These are phyloP conservation scores for Alloscopus bannaensis DNA, from an alignment of 2,888 invertebrate species.

Conservation along the genomic window DNA sequence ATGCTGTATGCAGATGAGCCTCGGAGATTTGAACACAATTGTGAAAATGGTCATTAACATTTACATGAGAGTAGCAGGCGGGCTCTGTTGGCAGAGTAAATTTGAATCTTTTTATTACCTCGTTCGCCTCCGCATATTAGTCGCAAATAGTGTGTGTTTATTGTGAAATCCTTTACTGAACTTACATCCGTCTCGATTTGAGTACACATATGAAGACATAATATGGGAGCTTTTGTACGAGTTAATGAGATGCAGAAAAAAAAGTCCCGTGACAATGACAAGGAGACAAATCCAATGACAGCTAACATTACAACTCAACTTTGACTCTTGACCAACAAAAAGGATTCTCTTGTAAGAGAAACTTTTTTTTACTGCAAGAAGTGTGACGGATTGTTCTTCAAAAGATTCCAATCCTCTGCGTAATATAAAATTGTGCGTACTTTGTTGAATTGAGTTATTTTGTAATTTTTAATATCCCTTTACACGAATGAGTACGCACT, in stretches of 20 bases:
- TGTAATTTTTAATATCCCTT: conserved; percentile 20
- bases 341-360: background rate
- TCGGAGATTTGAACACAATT: no score
- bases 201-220: no score
- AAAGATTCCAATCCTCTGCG: background rate
- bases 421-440: conserved; percentile 2
- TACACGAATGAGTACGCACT: conserved; percentile 14
- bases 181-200: conserved; percentile 26
- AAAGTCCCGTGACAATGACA: conserved; percentile 45
- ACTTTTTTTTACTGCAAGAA: background rate
- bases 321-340: conserved; percentile 28
- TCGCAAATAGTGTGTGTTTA: background rate
- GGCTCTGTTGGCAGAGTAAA: background rate
- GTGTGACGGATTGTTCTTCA: background rate
- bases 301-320: conserved; percentile 48
- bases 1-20: no score
- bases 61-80: conserved; percentile 31
- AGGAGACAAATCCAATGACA: conserved; percentile 53
- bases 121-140: background rate
- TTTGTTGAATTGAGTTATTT: conserved; percentile 17
- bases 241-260: conserved; percentile 17
- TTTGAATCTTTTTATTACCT: background rate
- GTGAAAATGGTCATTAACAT: conserved; percentile 21
- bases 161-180: background rate
- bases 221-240: no score